Evolutionary conservation across 2,113 vertebrate species (phyloP), one percentile per base, ranked within the genome.

Genomic region (Ariopsis seemanni): DNA sequence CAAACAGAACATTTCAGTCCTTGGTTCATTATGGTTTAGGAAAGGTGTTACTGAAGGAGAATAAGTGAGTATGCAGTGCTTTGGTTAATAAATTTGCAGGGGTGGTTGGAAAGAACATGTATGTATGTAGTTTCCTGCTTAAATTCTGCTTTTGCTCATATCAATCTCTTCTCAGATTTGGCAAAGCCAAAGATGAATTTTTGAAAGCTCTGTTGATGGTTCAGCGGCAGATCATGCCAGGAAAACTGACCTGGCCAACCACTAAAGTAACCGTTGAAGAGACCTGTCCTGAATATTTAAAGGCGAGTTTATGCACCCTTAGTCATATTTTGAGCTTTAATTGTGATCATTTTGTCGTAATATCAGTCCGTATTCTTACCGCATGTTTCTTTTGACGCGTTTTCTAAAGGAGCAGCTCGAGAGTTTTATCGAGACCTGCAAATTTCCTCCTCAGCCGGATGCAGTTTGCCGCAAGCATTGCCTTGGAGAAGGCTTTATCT

Each of bases 211-310:
- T 95, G 90, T 94, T 94, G 50, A 96, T 98, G 94, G 91, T 97
- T 62, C 96, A 93, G 88, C 96, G 88, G 87, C 95, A 91, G 71
- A 95, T 97, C 89, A 94, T 95, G 3, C 97, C 97, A 65, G 97
- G 95, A 55, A 95, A 97, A 88, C 93, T 99, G 86, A 97, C 96
- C 7, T 99, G 98, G 98, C 98, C 98, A 7, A 95, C 96, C 86
- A 97, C 97, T 1, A 95, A 94, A 86, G 92, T 94, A 86, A 90
- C 96, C 79, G 95, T 99, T 62, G 94, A 97, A 93, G 98, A 99
- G 91, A 96, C 97, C 0, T 92, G 94, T n/a, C 90, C 89, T 1
- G 95, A 96, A 10, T 93, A 93, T 92, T 96, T 99, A 90, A 95
- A 95, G 96, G 98, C 98, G 87, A 55, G 6, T 27, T 81, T 48